Base-by-base conservation (phyloP, 2,113 vertebrate species). In the Hemiscyllium ocellatum region DNA sequence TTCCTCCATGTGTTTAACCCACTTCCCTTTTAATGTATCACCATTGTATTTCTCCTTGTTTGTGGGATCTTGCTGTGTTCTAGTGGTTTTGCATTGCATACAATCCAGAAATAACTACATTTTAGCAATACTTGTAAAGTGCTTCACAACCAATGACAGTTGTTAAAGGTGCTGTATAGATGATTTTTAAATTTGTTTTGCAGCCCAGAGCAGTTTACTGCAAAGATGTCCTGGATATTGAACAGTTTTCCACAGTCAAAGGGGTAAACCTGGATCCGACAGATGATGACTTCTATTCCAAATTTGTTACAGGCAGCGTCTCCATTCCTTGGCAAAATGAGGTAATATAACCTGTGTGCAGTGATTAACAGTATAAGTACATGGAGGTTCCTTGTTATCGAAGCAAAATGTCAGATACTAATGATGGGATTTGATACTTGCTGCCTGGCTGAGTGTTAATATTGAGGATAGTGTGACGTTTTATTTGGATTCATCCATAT, bases 291-390 rank as follows among this genome's bases (percentile, higher is more conserved):
- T 99, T 99, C 97, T 99, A 99, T 96, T 97, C 98, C 96, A 98
- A 98, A 96, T 99, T 99, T 97, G 98, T 98, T 95, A 99, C 98
- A 0, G 99, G 99, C 96, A 98, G 98, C 97, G 98, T 99, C 97
- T 98, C 98, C 97, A 99, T 99, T 97, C 98, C 99, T 96, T 99
- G 98, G 98, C 99, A 99, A 97, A 98, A 98, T 0, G 98, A 99
- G 99, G 99, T 99, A 98, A 96, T 97, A 96, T 96, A n/a, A 47
- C 70, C 95, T 96, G 69, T 12, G 95, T 42, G 69, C n/a, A 70
- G 24, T 19, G 26, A 3, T 4, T 29, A 61, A 52, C 52, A 56
- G 86, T 26, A 29, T 20, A 2, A 65, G n/a, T 61, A 17, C 52
- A 1, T 26, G 13, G 29, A 33, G 52, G 26, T 5, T 13, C 3